These are phyloP conservation scores for Clupea harengus DNA, from an alignment of 2,113 vertebrate species.

Conservation along the genomic window DNA sequence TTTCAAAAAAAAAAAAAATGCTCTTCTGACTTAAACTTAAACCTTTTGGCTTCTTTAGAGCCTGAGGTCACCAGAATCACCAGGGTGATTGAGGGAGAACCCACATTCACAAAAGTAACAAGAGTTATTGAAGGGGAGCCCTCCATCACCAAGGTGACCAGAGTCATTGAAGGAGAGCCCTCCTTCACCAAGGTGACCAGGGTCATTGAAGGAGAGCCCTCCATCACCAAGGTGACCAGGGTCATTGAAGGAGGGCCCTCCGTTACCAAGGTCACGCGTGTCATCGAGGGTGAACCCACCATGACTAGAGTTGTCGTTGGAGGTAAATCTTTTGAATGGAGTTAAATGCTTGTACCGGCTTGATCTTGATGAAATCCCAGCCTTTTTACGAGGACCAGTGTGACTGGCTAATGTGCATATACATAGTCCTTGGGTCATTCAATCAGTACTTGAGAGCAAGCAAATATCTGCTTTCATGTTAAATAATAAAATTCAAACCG, in stretches of 20 bases:
- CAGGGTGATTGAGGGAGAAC: constrained; percentile 26
- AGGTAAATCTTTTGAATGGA: constrained; percentile 44
- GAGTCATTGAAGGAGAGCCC: constrained; percentile 47
- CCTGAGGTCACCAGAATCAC: constrained; percentile 51
- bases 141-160: constrained; percentile 43
- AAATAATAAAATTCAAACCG: not conserved
- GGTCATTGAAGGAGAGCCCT: constrained; percentile 41
- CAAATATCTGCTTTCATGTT: not conserved
- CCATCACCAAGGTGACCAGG: constrained; percentile 44
- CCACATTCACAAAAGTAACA: too few species aligned
- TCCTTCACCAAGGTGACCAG: constrained; percentile 55
- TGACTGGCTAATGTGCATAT: not conserved
- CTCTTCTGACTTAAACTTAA: too few species aligned
- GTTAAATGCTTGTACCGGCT: too few species aligned
- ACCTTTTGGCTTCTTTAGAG: constrained; percentile 42
- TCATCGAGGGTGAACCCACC: constrained; percentile 73
- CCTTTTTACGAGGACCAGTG: too few species aligned
- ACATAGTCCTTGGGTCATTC: not conserved
- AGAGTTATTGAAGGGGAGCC: constrained; percentile 18
- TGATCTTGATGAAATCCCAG: too few species aligned
- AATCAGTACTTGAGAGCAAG: not conserved
- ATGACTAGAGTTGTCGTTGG: constrained; percentile 69
- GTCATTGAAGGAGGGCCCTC: constrained; percentile 59
- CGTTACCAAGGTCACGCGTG: constrained; percentile 70
- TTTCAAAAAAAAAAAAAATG: not conserved